A percentile compares a stretch with the other conserved stretches of the same genome.
Evolutionary conservation across 2,797 vertebrate species (phyloP).

Genomic region (Liasis olivaceus): DNA sequence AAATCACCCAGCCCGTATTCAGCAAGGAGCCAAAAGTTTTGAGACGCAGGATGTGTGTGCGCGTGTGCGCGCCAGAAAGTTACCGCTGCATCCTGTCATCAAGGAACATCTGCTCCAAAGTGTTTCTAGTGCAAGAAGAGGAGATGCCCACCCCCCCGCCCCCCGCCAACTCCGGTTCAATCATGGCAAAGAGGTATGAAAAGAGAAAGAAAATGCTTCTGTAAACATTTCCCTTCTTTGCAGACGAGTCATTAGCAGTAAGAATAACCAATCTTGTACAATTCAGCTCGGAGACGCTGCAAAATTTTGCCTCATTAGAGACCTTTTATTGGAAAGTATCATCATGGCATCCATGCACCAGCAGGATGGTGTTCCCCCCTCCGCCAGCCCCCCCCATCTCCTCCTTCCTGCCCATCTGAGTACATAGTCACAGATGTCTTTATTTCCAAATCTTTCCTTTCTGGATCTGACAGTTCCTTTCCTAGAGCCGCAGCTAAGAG

Average conservation of each 20-base stretch:
- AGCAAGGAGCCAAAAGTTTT: not conserved
- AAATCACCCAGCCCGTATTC: not conserved
- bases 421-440: conserved; percentile 59
- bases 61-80: not conserved
- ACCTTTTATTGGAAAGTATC: conserved; percentile 70
- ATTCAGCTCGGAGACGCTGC: conserved; percentile 67
- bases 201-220: conserved; percentile 63
- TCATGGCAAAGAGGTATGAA: conserved; percentile 43
- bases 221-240: conserved; percentile 52
- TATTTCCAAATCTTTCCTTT: conserved; percentile 49
- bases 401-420: conserved; percentile 57
- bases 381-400: conserved; percentile 29
- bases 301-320: conserved; percentile 67
- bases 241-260: conserved; percentile 66
- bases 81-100: conserved; percentile 47
- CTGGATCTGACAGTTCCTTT: not conserved
- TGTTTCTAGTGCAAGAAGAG: conserved; percentile 48
- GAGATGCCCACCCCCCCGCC: conserved; percentile 11
- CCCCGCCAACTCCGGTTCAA: not conserved
- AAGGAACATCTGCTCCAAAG: conserved; percentile 57
- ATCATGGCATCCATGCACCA: conserved; percentile 65
- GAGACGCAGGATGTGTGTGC: not conserved
- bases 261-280: conserved; percentile 72
- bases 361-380: conserved; percentile 41
- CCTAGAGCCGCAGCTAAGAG: not conserved